Evolutionary conservation across 2,888 invertebrate genomes (phyloP), one percentile per base, ranked within the genome.

Genomic region (Spilarctia lutea): DNA sequence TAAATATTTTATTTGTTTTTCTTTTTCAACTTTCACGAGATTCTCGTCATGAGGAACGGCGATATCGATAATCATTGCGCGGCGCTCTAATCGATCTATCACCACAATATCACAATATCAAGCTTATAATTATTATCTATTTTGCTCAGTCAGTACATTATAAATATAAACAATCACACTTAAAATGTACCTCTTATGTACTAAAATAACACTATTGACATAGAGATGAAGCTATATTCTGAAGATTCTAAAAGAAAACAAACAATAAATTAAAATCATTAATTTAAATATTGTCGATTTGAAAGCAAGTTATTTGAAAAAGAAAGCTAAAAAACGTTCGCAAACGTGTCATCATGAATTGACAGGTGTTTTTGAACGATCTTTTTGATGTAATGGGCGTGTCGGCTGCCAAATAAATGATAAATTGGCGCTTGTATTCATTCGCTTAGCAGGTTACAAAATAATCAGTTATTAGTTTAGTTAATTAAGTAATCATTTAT

Each of bases 291-390:
- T 71, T 74, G 67, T 71, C 70, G 68, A 79, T 79, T 80, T 81
- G 82, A 85, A 86, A 84, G 82, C 80, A 80, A 85, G 83, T 79
- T 78, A 81, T 74, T 42, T 72, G 77, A 79, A 77, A 81, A 86
- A 81, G 80, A 78, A 80, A 80, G 79, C 75, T 65, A n/a, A 66
- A 69, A 82, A 77, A 65, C 76, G 77, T 35, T 67, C 71, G 45
- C 60, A 67, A 65, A 68, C 74, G 71, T 74, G 74, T 79, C 81
- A 71, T 56, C 52, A 71, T 30, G 69, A 81, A 74, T 75, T 81
- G 81, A 73, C 84, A 84, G 81, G 74, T 76, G 75, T 74, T 83
- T 78, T 71, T n/a, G 56, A 24, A 71, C 67, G 42, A 79, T 72
- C 11, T 65, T 75, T 60, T 65, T 66, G 56, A 78, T 78, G 76